A percentile compares a stretch with the other conserved stretches of the same genome.
Evolutionary conservation across 2,888 invertebrate species (phyloP).

Genomic region (Melitaea athalia): DNA sequence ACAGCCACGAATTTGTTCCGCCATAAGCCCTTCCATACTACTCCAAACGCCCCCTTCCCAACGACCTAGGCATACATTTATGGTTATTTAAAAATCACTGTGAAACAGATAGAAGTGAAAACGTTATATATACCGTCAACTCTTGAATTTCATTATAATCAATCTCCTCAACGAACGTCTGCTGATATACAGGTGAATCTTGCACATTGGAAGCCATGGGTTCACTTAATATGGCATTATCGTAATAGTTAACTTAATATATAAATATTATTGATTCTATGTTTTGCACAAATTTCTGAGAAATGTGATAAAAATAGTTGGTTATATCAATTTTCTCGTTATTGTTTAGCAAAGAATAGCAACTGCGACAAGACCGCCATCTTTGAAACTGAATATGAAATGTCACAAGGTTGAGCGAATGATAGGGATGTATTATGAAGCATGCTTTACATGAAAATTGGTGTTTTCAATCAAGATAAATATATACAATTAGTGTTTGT

Average conservation of each 20-base stretch:
- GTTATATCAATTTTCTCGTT: slow-evolving; percentile 70
- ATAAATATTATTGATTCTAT: slow-evolving; percentile 50
- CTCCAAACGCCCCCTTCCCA: slow-evolving; percentile 97
- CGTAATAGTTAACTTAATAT: slow-evolving; percentile 64
- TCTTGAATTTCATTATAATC: slow-evolving; percentile 89
- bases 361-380: slow-evolving; percentile 81
- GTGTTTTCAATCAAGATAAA: not conserved
- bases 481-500: not conserved
- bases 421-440: slow-evolving; percentile 21
- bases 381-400: slow-evolving; percentile 71
- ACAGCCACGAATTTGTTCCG: slow-evolving; percentile 93
- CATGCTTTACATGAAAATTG: not conserved
- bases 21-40: slow-evolving; percentile 95
- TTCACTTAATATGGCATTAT: slow-evolving; percentile 80
- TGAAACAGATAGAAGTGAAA: slow-evolving; percentile 28
- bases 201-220: slow-evolving; percentile 81
- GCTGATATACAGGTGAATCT: slow-evolving; percentile 74
- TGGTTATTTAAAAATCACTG: slow-evolving; percentile 29
- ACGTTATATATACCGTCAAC: slow-evolving; percentile 80
- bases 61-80: slow-evolving; percentile 84
- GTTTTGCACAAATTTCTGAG: slow-evolving; percentile 36
- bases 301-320: slow-evolving; percentile 59
- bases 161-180: slow-evolving; percentile 88
- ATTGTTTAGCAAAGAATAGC: slow-evolving; percentile 79
- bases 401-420: slow-evolving; percentile 36